phyloP scores from a whole-genome alignment of 2,888 invertebrate genomes.

The Biston betularia region DNA sequence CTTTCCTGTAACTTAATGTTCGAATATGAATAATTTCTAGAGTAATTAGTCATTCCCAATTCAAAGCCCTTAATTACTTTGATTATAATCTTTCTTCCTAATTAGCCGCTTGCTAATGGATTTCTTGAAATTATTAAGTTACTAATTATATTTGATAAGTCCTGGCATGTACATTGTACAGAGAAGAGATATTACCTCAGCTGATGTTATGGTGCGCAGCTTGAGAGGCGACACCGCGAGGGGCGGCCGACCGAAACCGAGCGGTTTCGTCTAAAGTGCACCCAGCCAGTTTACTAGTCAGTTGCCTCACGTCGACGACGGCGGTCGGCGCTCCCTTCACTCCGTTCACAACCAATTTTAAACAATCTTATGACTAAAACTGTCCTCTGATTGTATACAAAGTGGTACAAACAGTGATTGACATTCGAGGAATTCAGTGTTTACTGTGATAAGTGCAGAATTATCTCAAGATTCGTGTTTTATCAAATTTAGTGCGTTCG shows the following conservation, averaged over 20 bases:
- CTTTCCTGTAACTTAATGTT: slow-evolving; percentile 28
- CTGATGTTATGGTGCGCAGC: slow-evolving; percentile 59
- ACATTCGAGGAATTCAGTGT: slow-evolving; percentile 44
- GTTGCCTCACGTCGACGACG: slow-evolving; percentile 64
- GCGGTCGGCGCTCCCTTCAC: slow-evolving; percentile 55
- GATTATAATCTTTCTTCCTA: slow-evolving; percentile 29
- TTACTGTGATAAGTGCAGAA: slow-evolving; percentile 53
- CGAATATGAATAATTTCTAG: slow-evolving; percentile 25
- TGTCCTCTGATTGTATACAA: slow-evolving; percentile 40
- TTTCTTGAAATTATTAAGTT: slow-evolving; percentile 29
- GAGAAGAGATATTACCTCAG: slow-evolving; percentile 53
- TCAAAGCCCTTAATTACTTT: slow-evolving; percentile 26
- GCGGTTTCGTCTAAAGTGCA: slow-evolving; percentile 44
- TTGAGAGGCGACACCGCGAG: slow-evolving; percentile 42
- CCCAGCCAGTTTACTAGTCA: slow-evolving; percentile 53
- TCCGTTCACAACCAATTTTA: slow-evolving; percentile 42
- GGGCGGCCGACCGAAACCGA: slow-evolving; percentile 46
- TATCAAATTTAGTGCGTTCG: slow-evolving; percentile 40
- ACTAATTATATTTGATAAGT: slow-evolving; percentile 36
- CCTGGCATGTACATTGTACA: slow-evolving; percentile 23
- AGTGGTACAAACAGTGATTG: slow-evolving; percentile 54
- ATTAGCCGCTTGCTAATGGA: slow-evolving; percentile 34
- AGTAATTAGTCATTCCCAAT: slow-evolving; percentile 35
- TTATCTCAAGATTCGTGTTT: slow-evolving; percentile 38
- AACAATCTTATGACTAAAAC: slow-evolving; percentile 40